Conservation (phyloP, 2,797 vertebrate species). For the Yasuhikotakia modesta region DNA sequence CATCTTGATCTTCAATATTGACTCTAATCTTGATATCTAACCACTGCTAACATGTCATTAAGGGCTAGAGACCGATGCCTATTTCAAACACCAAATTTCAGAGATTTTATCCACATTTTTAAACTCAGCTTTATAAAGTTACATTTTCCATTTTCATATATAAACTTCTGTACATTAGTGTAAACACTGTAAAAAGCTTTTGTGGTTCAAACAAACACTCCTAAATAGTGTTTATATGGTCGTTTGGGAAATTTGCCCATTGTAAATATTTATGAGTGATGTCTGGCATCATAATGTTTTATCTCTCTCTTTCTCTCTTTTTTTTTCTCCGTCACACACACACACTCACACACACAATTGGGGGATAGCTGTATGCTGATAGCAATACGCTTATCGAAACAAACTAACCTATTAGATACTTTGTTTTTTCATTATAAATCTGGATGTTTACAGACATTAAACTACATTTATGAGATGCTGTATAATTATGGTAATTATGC, state of each 20-base stretch:
- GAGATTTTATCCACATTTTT: neutral
- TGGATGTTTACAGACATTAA: too few relatives aligned
- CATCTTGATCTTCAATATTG: neutral
- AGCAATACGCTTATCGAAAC: neutral
- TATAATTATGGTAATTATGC: too few relatives aligned
- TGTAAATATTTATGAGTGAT: constrained; percentile 55
- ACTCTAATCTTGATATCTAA: too few relatives aligned
- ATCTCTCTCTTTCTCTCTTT: neutral
- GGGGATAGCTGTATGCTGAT: neutral
- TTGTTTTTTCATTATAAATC: too few relatives aligned
- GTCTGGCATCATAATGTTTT: constrained; percentile 33
- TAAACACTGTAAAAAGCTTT: constrained; percentile 20
- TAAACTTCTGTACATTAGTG: constrained; percentile 7
- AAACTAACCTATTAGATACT: too few relatives aligned
- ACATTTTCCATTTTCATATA: constrained; percentile 11
- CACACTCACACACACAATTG: neutral
- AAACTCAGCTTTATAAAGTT: neutral
- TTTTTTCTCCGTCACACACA: neutral
- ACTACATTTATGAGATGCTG: neutral
- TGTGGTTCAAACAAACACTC: constrained; percentile 6
- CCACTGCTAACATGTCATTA: too few relatives aligned
- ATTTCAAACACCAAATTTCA: neutral
- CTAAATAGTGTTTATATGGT: constrained; percentile 30
- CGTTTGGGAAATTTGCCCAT: constrained; percentile 34
- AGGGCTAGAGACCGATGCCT: neutral